Evolutionary conservation across 2,113 vertebrate species (phyloP).

Genomic region (Myrmecophaga tridactyla): DNA sequence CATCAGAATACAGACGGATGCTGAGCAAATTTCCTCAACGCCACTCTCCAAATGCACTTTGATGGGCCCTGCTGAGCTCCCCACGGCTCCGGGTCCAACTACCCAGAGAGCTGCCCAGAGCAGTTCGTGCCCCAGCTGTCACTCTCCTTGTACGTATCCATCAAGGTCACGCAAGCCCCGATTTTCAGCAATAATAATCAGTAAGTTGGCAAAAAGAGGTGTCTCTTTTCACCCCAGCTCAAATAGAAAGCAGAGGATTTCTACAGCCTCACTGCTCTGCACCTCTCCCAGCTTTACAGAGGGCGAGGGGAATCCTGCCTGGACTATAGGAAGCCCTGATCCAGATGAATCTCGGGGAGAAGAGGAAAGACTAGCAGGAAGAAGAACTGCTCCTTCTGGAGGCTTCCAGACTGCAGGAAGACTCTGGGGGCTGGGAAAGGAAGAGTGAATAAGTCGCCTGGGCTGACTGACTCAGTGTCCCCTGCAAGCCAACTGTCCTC

Average conservation of each 20-base stretch:
- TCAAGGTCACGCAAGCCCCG: background rate
- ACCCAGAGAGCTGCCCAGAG: background rate
- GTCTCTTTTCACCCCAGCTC: background rate
- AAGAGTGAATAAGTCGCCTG: background rate
- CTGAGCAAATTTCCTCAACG: background rate
- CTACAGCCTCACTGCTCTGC: background rate
- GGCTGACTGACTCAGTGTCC: background rate
- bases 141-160: background rate
- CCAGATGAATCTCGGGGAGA: background rate
- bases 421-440: background rate
- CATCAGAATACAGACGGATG: background rate
- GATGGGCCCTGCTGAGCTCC: background rate
- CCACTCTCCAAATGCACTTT: background rate
- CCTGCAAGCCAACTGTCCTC: background rate
- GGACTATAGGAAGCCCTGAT: background rate
- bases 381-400: background rate
- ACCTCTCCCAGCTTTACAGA: accelerated
- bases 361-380: background rate
- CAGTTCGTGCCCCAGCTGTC: background rate
- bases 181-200: background rate
- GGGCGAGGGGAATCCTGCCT: accelerated
- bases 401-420: accelerated
- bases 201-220: background rate
- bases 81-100: background rate
- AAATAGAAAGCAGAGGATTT: background rate